phyloP scores from a whole-genome alignment of 2,888 invertebrate species.

The Oxycera nigricornis region DNA sequence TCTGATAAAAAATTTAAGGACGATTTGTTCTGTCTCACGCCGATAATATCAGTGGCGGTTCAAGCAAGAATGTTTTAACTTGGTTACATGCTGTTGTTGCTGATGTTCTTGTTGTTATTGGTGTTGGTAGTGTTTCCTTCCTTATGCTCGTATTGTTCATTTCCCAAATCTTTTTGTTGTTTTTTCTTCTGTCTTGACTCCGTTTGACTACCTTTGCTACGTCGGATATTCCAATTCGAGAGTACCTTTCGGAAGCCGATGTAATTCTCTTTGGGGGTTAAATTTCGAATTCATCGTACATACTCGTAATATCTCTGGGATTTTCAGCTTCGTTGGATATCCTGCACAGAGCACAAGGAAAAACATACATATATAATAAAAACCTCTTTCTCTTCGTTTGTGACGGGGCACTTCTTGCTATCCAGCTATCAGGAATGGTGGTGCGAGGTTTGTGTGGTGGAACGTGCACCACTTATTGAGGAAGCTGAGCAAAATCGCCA shows the following conservation, averaged over 20 bases:
- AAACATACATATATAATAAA: not conserved
- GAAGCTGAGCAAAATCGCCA: not conserved
- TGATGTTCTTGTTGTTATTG: not conserved
- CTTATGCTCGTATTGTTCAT: not conserved
- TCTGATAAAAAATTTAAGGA: constrained; percentile 41
- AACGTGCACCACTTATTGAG: not conserved
- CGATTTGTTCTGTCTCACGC: constrained; percentile 40
- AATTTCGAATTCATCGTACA: constrained; percentile 41
- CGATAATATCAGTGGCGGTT: constrained; percentile 27
- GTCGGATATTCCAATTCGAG: constrained; percentile 16
- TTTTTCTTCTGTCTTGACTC: not conserved
- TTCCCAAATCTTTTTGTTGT: not conserved
- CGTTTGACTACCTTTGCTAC: not conserved
- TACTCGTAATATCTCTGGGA: constrained; percentile 40
- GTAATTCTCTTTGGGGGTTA: constrained; percentile 22
- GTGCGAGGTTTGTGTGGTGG: not conserved
- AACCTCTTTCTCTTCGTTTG: not conserved
- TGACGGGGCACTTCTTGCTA: not conserved
- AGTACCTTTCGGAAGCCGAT: not conserved
- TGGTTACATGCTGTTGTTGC: not conserved
- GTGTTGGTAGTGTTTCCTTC: not conserved
- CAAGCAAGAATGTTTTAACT: not conserved
- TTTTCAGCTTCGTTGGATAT: constrained; percentile 40
- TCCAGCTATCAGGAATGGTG: not conserved
- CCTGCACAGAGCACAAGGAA: not conserved